Evolutionary conservation across 2,113 vertebrate species (phyloP), one percentile per base, ranked within the genome.

Genomic region (Ptychochromis oligacanthus): DNA sequence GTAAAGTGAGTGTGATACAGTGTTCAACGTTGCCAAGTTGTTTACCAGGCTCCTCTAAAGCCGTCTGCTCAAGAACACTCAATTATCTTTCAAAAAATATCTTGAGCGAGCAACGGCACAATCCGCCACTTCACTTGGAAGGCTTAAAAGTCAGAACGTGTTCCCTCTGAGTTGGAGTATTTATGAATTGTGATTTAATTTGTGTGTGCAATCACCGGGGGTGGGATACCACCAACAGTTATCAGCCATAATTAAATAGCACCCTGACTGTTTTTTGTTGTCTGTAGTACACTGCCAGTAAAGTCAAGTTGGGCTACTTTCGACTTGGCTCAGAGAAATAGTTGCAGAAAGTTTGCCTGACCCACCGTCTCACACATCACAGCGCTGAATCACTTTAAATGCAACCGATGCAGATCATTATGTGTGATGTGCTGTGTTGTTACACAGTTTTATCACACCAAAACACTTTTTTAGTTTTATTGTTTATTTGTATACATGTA

Each of bases 71-170:
- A 77, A 91, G 88, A 94, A 93, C 93, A 83, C 93, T 94, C 77
- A 94, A 95, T 95, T 93, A 94, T 95, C 90, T 89, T 87, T 85
- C 56, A 77, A 89, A 93, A 91, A 91, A 87, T 82, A 90, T 92
- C 90, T 90, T 88, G 59, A 78, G 87, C 56, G 60, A 86, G 87
- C 82, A 3, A 81, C 81, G 60, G 75, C 82, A 49, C 89, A 88
- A 90, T 90, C 89, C 87, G 17, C 75, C 90, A 91, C 93, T 94
- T 90, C 91, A 91, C 83, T 91, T 24, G 77, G 61, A 87, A 89
- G 87, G 81, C 89, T 90, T 90, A 55, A 83, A 93, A 95, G 92
- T 92, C 87, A 65, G 80, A 82, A 54, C 64, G 84, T 77, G 81
- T 89, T 92, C 85, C 90, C 88, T 93, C 60, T 60, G 87, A 94